phyloP scores from a whole-genome alignment of 1,140 invertebrate species.

The Maconellicoccus hirsutus region DNA sequence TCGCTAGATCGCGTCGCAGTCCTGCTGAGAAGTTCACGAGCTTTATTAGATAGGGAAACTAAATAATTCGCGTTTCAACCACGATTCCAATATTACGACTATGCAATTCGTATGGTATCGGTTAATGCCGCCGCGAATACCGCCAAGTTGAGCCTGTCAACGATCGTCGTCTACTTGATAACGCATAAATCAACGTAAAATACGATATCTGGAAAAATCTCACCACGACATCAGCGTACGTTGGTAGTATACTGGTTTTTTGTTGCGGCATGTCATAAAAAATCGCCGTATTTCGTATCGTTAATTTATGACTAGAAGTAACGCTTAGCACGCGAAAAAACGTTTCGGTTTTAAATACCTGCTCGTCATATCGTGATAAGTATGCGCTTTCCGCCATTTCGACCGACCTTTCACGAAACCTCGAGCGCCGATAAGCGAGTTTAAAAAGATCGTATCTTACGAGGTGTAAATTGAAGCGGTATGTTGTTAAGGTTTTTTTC shows the following conservation, averaged over 20 bases:
- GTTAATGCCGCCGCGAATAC: neutral
- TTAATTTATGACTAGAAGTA: neutral
- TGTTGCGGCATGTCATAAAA: neutral
- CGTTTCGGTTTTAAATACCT: neutral
- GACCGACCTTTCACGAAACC: neutral
- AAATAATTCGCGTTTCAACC: too few relatives aligned
- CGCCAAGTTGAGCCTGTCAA: constrained; percentile 6
- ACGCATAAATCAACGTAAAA: constrained; percentile 15
- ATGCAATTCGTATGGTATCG: too few relatives aligned
- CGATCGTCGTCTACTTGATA: constrained; percentile 10
- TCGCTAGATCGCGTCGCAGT: too few relatives aligned
- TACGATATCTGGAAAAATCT: constrained; percentile 18
- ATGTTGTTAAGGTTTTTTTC: neutral
- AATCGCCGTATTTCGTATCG: neutral
- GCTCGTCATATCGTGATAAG: neutral
- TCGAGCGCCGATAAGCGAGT: too few relatives aligned
- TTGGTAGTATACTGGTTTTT: constrained; percentile 21
- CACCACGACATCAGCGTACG: constrained; percentile 19
- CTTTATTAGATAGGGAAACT: too few relatives aligned
- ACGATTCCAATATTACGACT: too few relatives aligned
- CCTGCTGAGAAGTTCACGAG: too few relatives aligned
- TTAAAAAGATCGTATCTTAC: neutral
- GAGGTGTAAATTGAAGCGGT: neutral
- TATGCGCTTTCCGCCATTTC: too few relatives aligned
- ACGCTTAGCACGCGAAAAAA: constrained; percentile 3